These are phyloP conservation scores for Drosophila littoralis DNA, from an alignment of 1,140 invertebrate genomes.

Conservation along the genomic window DNA sequence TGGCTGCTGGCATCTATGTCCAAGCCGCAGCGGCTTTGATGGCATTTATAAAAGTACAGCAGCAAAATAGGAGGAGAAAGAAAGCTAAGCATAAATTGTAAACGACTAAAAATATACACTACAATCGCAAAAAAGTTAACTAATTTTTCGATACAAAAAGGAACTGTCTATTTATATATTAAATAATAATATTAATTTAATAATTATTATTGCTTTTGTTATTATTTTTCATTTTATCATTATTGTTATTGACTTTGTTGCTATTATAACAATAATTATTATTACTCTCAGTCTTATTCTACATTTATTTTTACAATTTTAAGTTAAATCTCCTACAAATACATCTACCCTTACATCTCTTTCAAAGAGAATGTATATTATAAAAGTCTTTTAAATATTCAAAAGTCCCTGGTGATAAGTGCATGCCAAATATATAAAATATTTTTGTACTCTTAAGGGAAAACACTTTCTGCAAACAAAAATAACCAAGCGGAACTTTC, in stretches of 20 bases:
- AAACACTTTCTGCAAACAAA: no score
- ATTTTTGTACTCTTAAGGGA: not conserved
- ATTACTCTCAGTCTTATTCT: no score
- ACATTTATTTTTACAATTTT: no score
- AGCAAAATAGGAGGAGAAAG: conserved; percentile 15
- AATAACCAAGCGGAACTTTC: not conserved
- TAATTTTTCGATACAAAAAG: not conserved
- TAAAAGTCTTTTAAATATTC: no score
- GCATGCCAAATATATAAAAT: not conserved
- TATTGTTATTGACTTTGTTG: no score
- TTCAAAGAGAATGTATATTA: no score
- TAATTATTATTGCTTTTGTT: no score
- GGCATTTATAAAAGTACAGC: conserved; percentile 56
- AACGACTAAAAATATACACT: conserved; percentile 15
- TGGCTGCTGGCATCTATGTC: conserved; percentile 26
- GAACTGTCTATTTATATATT: not conserved
- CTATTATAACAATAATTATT: no score
- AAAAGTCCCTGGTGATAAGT: no score
- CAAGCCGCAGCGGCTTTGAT: conserved; percentile 52
- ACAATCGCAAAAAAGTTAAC: not conserved
- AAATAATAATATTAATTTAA: not conserved
- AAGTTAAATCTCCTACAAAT: no score
- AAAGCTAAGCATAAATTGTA: not conserved
- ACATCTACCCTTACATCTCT: no score
- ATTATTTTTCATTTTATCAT: not conserved